phyloP scores from a whole-genome alignment of 1,140 invertebrate species.

The Teleogryllus occipitalis region DNA sequence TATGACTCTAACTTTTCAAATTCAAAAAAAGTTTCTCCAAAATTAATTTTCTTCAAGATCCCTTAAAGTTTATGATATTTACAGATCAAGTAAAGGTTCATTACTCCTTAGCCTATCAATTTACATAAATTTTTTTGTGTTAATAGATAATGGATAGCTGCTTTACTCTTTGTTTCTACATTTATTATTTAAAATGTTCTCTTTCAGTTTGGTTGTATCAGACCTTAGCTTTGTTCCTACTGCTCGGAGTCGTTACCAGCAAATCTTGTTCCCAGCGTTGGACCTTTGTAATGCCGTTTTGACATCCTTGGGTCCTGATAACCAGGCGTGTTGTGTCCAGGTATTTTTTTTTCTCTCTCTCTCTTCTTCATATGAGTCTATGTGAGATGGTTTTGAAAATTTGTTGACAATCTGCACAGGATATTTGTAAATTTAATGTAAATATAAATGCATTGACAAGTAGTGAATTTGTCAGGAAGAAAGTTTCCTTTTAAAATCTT shows the following conservation, averaged over 20 bases:
- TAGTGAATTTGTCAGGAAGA: too few species aligned
- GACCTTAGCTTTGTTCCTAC: conserved; percentile 47
- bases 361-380: not conserved
- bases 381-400: not conserved
- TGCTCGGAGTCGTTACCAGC: conserved; percentile 59
- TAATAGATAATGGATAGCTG: too few species aligned
- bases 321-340: conserved; percentile 70
- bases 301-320: conserved; percentile 70
- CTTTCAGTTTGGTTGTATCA: conserved; percentile 14
- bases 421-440: too few species aligned
- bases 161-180: not conserved
- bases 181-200: not conserved
- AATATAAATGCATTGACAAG: too few species aligned
- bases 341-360: conserved; percentile 27
- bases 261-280: conserved; percentile 70
- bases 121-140: too few species aligned
- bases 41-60: too few species aligned
- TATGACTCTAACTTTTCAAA: not conserved
- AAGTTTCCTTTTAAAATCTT: too few species aligned
- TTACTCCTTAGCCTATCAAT: too few species aligned
- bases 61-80: too few species aligned
- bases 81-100: too few species aligned
- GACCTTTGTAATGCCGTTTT: conserved; percentile 71
- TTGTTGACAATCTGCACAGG: too few species aligned
- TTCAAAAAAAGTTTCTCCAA: not conserved